phyloP scores from a whole-genome alignment of 2,113 vertebrate genomes.

The Barbus barbus region DNA sequence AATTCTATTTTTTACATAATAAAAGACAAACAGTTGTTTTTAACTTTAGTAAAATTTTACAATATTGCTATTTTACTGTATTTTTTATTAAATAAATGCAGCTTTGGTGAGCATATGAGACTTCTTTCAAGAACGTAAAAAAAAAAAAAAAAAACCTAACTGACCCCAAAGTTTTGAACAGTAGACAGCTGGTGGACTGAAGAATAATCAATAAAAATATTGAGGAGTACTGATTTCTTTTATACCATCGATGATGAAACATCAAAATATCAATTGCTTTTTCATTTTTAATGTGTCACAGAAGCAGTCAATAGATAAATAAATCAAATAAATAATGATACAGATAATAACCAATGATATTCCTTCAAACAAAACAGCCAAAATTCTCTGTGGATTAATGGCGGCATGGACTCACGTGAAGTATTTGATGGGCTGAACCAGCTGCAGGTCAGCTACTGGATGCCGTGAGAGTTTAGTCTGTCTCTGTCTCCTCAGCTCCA shows the following conservation, averaged over 20 bases:
- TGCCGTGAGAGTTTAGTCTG: constrained; percentile 79
- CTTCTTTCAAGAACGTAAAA: no score
- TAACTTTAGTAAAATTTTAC: neutral
- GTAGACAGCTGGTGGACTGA: no score
- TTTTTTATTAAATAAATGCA: no score
- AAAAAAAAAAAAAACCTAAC: no score
- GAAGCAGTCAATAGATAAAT: neutral
- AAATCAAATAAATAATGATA: neutral
- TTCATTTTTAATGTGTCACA: neutral
- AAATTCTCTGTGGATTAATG: neutral
- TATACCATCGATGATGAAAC: neutral
- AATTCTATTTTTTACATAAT: no score
- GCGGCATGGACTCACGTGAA: constrained; percentile 80
- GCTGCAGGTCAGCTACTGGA: constrained; percentile 82
- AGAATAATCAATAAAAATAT: no score
- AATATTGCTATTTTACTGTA: no score
- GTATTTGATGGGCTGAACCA: constrained; percentile 84
- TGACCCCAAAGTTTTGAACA: neutral
- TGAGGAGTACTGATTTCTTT: no score
- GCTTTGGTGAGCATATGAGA: no score
- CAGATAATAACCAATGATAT: neutral
- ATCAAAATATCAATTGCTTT: neutral
- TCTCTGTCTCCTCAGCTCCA: constrained; percentile 85
- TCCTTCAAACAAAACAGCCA: neutral
- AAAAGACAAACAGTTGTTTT: neutral